Percentiles rank a stretch among this genome's conserved stretches.
Evolutionary conservation across 2,888 invertebrate genomes (phyloP).

Genomic region (Cheiracanthium punctorium): DNA sequence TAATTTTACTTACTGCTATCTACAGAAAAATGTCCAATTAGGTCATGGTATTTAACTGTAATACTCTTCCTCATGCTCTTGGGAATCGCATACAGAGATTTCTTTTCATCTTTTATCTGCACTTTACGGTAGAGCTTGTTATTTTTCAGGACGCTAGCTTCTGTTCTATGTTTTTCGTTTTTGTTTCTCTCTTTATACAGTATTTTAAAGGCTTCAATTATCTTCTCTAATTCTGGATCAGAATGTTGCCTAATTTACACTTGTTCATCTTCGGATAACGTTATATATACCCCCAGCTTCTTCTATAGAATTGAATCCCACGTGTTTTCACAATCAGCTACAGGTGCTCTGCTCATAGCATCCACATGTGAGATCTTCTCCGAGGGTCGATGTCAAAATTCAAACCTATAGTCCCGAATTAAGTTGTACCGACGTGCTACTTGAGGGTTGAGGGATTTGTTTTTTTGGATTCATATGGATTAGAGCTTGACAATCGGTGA

Average conservation of each 20-base stretch:
- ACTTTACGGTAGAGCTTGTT: slow-evolving; percentile 5
- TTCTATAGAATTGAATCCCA: not conserved
- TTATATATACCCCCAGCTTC: slow-evolving; percentile 18
- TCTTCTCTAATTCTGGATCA: not conserved
- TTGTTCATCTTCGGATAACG: not conserved
- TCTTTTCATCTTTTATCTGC: not conserved
- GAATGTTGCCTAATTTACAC: not conserved
- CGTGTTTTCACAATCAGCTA: not conserved
- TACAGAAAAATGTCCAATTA: slow-evolving; percentile 5
- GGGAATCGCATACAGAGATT: no score
- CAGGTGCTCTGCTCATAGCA: slow-evolving; percentile 23
- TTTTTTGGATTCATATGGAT: slow-evolving; percentile 7
- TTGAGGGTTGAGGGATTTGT: not conserved
- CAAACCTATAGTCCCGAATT: slow-evolving; percentile 16
- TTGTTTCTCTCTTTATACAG: not conserved
- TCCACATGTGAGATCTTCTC: not conserved
- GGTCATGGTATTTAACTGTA: not conserved
- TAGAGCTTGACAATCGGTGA: slow-evolving; percentile 22
- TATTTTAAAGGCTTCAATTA: not conserved
- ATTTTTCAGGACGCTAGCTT: not conserved
- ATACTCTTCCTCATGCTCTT: no score
- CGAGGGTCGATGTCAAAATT: not conserved
- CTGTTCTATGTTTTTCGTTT: not conserved
- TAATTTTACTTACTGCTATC: no score
- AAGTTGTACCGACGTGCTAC: not conserved